phyloP scores from a whole-genome alignment of 1,140 invertebrate species.

The Drosophila fuyamai region DNA sequence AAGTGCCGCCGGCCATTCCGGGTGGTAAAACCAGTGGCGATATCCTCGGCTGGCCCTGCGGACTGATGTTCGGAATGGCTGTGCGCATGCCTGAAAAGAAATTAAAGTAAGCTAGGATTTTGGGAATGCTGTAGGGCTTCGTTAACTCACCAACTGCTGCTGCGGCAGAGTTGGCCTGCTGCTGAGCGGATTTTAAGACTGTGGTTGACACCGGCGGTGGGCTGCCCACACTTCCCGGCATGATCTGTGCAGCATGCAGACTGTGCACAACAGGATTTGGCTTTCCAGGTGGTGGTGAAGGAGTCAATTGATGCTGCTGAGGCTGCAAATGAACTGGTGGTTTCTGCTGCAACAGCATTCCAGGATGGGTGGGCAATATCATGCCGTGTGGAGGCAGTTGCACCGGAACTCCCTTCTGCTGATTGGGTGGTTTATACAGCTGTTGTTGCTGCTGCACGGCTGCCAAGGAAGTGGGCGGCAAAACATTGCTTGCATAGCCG shows the following conservation, averaged over 20 bases:
- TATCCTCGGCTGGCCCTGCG: constrained; percentile 87
- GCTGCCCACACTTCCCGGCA: constrained; percentile 86
- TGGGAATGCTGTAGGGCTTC: background rate
- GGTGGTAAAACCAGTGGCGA: constrained; percentile 85
- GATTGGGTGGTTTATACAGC: constrained; percentile 51
- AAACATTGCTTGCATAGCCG: constrained; percentile 35
- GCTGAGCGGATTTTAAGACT: constrained; percentile 77
- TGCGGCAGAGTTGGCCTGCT: constrained; percentile 46
- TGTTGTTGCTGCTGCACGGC: constrained; percentile 48
- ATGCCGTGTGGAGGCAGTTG: constrained; percentile 56
- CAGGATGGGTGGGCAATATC: constrained; percentile 57
- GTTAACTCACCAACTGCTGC: constrained; percentile 52
- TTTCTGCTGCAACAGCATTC: constrained; percentile 71
- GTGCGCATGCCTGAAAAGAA: constrained; percentile 84
- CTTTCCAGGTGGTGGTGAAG: constrained; percentile 61
- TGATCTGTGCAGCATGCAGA: constrained; percentile 83
- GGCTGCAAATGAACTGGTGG: constrained; percentile 63
- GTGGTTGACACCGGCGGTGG: constrained; percentile 85
- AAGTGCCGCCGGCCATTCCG: constrained; percentile 86
- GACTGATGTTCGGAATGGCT: constrained; percentile 87
- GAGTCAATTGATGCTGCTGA: constrained; percentile 69
- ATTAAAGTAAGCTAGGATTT: constrained; percentile 13
- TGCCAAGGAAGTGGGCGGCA: constrained; percentile 71
- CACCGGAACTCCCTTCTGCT: constrained; percentile 51
- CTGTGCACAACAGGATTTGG: constrained; percentile 71